phyloP scores from a whole-genome alignment of 2,888 invertebrate genomes.

The Anaspis maculata region DNA sequence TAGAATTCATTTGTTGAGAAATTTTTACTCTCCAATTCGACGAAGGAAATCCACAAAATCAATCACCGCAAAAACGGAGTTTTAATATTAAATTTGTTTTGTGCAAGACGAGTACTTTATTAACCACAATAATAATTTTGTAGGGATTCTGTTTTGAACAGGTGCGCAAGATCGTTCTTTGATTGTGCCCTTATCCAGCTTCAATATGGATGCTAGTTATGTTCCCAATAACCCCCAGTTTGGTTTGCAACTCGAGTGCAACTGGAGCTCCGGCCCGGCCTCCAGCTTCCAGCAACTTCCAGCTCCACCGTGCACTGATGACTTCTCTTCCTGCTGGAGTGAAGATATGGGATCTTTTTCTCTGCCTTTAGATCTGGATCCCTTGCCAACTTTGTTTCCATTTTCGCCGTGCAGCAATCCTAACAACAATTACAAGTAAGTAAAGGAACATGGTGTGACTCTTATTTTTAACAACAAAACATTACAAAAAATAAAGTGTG shows the following conservation, averaged over 20 bases:
- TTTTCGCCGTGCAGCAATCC: slow-evolving; percentile 72
- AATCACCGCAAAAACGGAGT: no score
- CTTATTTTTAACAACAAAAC: no score
- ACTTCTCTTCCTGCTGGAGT: slow-evolving; percentile 37
- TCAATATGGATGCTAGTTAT: slow-evolving; percentile 51
- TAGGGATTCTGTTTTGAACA: slow-evolving; percentile 3
- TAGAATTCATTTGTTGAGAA: no score
- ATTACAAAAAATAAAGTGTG: no score
- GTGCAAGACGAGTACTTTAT: no score
- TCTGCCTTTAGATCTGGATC: slow-evolving; percentile 78
- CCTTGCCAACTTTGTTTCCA: slow-evolving; percentile 76
- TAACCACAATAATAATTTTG: no score
- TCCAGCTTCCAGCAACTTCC: slow-evolving; percentile 29
- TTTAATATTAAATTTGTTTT: no score
- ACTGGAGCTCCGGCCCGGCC: slow-evolving; percentile 34
- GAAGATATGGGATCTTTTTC: slow-evolving; percentile 84
- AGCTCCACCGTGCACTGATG: slow-evolving; percentile 38
- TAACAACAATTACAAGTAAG: slow-evolving; percentile 57
- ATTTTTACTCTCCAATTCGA: no score
- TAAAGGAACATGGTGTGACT: slow-evolving; percentile 16
- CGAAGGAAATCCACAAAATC: no score
- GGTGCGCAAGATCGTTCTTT: slow-evolving; percentile 24
- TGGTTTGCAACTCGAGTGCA: slow-evolving; percentile 47
- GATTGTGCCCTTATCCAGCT: slow-evolving; percentile 17
- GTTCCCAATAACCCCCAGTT: slow-evolving; percentile 62